phyloP scores from a whole-genome alignment of 2,888 invertebrate genomes.

The Rhagium mordax region DNA sequence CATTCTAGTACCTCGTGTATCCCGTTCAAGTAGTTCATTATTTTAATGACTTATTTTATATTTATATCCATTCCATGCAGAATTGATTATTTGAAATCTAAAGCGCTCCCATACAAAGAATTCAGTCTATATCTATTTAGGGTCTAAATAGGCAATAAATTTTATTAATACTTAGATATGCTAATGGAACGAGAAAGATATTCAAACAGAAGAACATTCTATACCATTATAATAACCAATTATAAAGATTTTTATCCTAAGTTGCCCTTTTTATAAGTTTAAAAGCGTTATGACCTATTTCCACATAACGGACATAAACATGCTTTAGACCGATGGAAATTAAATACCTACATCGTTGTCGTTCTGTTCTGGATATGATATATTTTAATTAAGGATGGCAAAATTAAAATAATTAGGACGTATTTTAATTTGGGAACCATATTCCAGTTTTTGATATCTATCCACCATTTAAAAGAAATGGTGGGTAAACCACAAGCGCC shows the following conservation, averaged over 20 bases:
- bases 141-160: constrained; percentile 49
- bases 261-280: constrained; percentile 29
- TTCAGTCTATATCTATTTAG: constrained; percentile 42
- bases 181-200: constrained; percentile 44
- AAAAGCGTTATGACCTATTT: constrained; percentile 7
- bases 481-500: no score
- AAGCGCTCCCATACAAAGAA: constrained; percentile 39
- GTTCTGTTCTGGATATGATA: no score
- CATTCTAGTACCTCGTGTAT: constrained; percentile 21
- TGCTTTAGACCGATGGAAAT: no score
- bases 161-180: constrained; percentile 47
- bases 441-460: no score
- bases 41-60: constrained; percentile 41
- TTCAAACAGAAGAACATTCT: constrained; percentile 34
- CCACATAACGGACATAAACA: no score
- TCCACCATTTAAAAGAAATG: no score
- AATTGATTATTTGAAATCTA: constrained; percentile 41
- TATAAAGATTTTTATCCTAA: constrained; percentile 41
- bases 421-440: no score
- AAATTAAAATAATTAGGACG: no score
- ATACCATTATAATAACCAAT: constrained; percentile 45
- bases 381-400: no score
- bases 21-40: constrained; percentile 36
- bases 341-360: no score
- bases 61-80: constrained; percentile 38